These are phyloP conservation scores for Oscarella lobularis DNA, from an alignment of 37 sponge, comb jelly and placozoan species.

Conservation along the genomic window DNA sequence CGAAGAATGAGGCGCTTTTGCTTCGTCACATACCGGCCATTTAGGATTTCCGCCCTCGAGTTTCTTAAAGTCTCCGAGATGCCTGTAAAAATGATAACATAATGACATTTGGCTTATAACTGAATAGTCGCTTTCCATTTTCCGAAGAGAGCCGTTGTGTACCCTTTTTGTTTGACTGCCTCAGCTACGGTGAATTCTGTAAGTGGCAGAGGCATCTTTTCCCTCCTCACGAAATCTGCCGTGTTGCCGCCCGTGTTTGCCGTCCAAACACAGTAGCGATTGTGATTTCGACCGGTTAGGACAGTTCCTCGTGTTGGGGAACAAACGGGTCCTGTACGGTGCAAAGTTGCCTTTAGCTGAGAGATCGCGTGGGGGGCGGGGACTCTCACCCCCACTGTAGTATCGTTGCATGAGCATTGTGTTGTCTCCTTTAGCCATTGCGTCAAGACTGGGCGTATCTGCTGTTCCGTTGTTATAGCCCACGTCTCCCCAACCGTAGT, in stretches of 20 bases:
- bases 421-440: conserved; percentile 22
- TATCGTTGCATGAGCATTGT: conserved; percentile 22
- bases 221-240: conserved; percentile 24
- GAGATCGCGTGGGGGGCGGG: not conserved
- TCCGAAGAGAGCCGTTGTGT: conserved; percentile 37
- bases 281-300: conserved; percentile 62
- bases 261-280: conserved; percentile 50
- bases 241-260: conserved; percentile 30
- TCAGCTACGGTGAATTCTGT: conserved; percentile 44
- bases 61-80: conserved; percentile 33
- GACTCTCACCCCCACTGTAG: conserved; percentile 21
- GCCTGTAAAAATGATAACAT: conserved; percentile 11
- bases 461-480: conserved; percentile 39
- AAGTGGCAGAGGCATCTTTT: conserved; percentile 26
- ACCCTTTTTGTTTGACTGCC: conserved; percentile 24
- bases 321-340: conserved; percentile 53
- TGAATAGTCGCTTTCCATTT: conserved; percentile 24
- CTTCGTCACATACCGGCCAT: conserved; percentile 22
- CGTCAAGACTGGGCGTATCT: conserved; percentile 29
- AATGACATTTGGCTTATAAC: too few species aligned
- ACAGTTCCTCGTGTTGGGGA: conserved; percentile 57
- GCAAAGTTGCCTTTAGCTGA: not conserved
- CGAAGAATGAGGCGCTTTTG: not conserved
- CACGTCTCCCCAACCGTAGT: conserved; percentile 57
- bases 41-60: conserved; percentile 30